Percentiles rank a stretch among this genome's conserved stretches.
phyloP scores from a whole-genome alignment of 2,888 invertebrate species.

The Tetanocera ferruginea region DNA sequence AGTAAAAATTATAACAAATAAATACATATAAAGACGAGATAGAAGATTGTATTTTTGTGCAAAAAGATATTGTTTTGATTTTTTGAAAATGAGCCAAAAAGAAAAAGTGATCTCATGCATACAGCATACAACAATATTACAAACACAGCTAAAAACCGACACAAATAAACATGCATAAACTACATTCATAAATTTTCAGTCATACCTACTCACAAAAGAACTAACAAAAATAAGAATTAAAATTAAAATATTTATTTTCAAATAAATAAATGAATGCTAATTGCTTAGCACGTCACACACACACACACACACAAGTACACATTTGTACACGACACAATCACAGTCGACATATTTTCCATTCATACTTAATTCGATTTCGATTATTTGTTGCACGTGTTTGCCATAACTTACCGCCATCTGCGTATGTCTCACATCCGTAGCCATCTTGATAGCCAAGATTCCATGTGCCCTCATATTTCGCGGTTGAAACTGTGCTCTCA shows the following conservation, averaged over 20 bases:
- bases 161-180: conserved; percentile 10
- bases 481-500: conserved; percentile 94
- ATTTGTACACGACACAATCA: neutral
- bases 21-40: neutral
- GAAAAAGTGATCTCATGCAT: conserved; percentile 62
- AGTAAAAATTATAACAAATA: neutral
- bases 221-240: neutral
- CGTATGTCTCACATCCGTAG: conserved; percentile 99
- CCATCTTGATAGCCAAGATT: conserved; percentile 99
- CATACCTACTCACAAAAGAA: too few species aligned
- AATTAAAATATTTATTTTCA: conserved; percentile 36
- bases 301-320: conserved; percentile 23
- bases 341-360: neutral
- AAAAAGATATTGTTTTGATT: conserved; percentile 39
- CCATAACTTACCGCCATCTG: conserved; percentile 92
- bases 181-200: neutral
- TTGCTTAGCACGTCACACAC: conserved; percentile 28
- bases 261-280: conserved; percentile 34
- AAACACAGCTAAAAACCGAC: conserved; percentile 5
- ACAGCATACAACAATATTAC: conserved; percentile 48
- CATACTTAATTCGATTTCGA: neutral
- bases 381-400: neutral
- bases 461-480: conserved; percentile 99
- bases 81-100: conserved; percentile 54
- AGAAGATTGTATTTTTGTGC: conserved; percentile 15